Evolutionary conservation across 2,888 invertebrate species (phyloP).

Genomic region (Epiblema foenella): DNA sequence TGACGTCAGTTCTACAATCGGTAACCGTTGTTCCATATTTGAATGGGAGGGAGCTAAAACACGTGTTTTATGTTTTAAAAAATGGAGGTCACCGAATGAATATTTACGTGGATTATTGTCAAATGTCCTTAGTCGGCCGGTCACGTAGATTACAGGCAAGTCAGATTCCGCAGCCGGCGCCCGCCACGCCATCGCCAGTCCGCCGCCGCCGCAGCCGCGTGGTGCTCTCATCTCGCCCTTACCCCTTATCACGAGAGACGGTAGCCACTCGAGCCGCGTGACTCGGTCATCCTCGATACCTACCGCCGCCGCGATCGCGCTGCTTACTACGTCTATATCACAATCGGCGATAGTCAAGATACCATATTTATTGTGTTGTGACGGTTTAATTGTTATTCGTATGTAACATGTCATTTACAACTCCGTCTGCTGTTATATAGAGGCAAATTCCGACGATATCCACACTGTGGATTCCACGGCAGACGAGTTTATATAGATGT

Average conservation of each 20-base stretch:
- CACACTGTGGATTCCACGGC: constrained; percentile 33
- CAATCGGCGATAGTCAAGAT: constrained; percentile 58
- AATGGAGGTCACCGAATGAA: constrained; percentile 60
- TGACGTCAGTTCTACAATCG: constrained; percentile 52
- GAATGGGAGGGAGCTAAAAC: constrained; percentile 50
- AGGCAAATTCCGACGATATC: constrained; percentile 48
- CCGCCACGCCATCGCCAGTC: constrained; percentile 58
- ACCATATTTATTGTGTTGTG: constrained; percentile 58
- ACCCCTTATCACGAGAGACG: constrained; percentile 65
- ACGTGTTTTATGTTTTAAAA: constrained; percentile 58
- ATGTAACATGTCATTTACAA: constrained; percentile 58
- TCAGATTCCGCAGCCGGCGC: constrained; percentile 52
- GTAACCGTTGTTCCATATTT: constrained; percentile 47
- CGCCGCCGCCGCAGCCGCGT: constrained; percentile 52
- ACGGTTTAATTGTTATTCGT: constrained; percentile 52
- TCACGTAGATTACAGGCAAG: constrained; percentile 62
- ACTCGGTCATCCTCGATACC: constrained; percentile 55
- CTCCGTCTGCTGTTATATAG: constrained; percentile 49
- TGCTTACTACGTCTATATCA: constrained; percentile 55
- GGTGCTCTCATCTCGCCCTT: constrained; percentile 62
- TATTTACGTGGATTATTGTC: constrained; percentile 61
- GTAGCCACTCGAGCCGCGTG: constrained; percentile 64
- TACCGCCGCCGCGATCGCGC: constrained; percentile 51
- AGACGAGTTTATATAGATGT: constrained; percentile 51
- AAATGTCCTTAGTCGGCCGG: constrained; percentile 62